A percentile compares a stretch with the other conserved stretches of the same genome.
Conservation (phyloP, 1,140 invertebrate genomes). For the Belonocnema kinseyi region DNA sequence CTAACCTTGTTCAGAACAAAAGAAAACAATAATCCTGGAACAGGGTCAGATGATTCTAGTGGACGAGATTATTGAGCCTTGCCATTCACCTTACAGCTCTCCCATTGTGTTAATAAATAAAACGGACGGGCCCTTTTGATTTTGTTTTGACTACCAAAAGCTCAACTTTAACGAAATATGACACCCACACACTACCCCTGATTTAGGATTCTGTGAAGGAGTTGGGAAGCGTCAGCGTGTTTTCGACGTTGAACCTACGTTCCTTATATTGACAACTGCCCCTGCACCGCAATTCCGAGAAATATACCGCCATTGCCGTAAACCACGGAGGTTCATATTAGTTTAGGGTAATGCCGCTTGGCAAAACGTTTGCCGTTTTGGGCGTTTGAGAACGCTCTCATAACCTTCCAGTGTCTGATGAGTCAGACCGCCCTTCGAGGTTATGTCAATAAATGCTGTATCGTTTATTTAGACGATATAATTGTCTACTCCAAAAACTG, state of each 20-base stretch:
- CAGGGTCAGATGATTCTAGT: background rate
- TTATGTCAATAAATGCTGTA: slow-evolving; percentile 41
- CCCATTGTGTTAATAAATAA: slow-evolving; percentile 35
- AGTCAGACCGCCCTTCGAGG: slow-evolving; percentile 17
- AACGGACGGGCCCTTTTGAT: slow-evolving; percentile 32
- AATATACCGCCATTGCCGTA: no score
- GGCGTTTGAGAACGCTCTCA: background rate
- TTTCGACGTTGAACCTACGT: slow-evolving; percentile 35
- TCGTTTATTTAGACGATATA: slow-evolving; percentile 53
- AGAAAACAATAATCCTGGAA: background rate
- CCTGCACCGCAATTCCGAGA: no score
- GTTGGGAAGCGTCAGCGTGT: slow-evolving; percentile 22
- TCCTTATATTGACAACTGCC: no score
- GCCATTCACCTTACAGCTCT: slow-evolving; percentile 6
- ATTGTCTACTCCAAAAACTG: no score
- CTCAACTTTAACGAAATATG: slow-evolving; percentile 41
- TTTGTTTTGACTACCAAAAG: slow-evolving; percentile 39
- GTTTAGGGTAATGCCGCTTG: slow-evolving; percentile 35
- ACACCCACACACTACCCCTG: no score
- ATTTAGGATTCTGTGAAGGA: slow-evolving; percentile 22
- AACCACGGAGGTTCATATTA: slow-evolving; percentile 14
- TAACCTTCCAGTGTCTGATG: slow-evolving; percentile 12
- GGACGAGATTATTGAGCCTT: slow-evolving; percentile 33
- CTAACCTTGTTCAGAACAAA: background rate
- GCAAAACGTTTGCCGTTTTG: no score